Evolutionary conservation across 2,113 vertebrate species (phyloP).

Genomic region (Ictalurus furcatus): DNA sequence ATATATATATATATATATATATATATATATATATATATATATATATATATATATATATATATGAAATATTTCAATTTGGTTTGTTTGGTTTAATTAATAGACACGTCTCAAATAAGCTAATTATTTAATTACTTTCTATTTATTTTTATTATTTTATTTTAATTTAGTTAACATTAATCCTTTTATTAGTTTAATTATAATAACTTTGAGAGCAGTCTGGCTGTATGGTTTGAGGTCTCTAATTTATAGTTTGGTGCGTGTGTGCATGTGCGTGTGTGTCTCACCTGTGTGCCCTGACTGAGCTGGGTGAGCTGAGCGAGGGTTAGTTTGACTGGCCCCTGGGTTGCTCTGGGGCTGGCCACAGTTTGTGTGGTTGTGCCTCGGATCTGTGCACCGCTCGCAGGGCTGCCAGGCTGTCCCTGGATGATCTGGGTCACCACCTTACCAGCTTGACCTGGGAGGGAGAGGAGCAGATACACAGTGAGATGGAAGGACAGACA

Average conservation of each 20-base stretch:
- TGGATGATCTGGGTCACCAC: constrained; percentile 92
- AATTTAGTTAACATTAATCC: background rate
- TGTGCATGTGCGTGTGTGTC: background rate
- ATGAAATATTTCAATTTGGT: background rate
- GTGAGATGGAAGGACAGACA: constrained; percentile 36
- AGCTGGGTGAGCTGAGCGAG: constrained; percentile 96
- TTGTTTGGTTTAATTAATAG: background rate
- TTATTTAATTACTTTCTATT: background rate
- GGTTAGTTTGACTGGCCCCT: constrained; percentile 95
- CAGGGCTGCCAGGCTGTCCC: constrained; percentile 71
- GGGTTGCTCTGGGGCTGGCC: constrained; percentile 78
- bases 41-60: too few relatives aligned
- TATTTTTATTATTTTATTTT: background rate
- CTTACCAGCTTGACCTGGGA: constrained; percentile 85
- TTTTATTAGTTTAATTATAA: background rate
- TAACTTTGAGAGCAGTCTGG: background rate
- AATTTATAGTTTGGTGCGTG: background rate
- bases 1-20: too few relatives aligned
- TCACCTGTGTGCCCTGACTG: constrained; percentile 87
- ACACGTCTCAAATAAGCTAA: background rate
- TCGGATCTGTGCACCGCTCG: constrained; percentile 63
- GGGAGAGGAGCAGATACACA: constrained; percentile 7
- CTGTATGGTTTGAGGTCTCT: background rate
- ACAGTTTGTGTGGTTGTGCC: constrained; percentile 40
- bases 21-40: too few relatives aligned